phyloP scores from a whole-genome alignment of 1,140 invertebrate species.

The Zaprionus davidi region DNA sequence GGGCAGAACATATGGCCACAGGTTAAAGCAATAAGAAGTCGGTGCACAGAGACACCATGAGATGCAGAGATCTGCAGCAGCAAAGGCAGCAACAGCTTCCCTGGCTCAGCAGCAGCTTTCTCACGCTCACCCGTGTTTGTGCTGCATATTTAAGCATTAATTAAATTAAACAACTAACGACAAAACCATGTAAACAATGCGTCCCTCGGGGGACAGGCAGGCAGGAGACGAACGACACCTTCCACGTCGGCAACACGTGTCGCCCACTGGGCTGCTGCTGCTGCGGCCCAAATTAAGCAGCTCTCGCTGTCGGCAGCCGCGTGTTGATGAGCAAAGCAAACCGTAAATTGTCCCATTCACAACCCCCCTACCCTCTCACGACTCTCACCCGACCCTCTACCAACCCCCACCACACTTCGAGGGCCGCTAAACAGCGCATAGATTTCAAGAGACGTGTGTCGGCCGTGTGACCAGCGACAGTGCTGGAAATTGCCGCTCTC shows the following conservation, averaged over 20 bases:
- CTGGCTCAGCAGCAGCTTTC: conserved; percentile 22
- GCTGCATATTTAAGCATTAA: conserved; percentile 72
- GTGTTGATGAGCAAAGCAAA: conserved; percentile 77
- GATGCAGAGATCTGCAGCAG: conserved; percentile 1
- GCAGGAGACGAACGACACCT: conserved; percentile 54
- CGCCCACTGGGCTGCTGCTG: conserved; percentile 40
- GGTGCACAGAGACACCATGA: neutral
- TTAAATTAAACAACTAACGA: conserved; percentile 78
- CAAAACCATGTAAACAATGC: conserved; percentile 70
- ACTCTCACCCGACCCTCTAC: conserved; percentile 5
- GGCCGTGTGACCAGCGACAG: conserved; percentile 57
- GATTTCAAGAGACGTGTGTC: conserved; percentile 73
- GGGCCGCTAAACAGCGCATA: conserved; percentile 56
- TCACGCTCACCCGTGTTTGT: conserved; percentile 48
- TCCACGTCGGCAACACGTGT: conserved; percentile 60
- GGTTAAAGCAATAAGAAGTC: conserved; percentile 46
- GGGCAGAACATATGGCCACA: conserved; percentile 45
- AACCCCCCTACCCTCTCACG: conserved; percentile 14
- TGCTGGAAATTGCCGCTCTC: neutral
- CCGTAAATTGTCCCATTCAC: conserved; percentile 71
- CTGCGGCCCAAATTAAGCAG: conserved; percentile 66
- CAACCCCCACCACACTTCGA: neutral
- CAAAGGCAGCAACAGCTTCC: neutral
- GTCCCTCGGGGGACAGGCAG: conserved; percentile 38
- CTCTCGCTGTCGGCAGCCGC: conserved; percentile 53